These are phyloP conservation scores for Grammomys dolichurus DNA, from an alignment of 2,113 vertebrate genomes.

Conservation along the genomic window DNA sequence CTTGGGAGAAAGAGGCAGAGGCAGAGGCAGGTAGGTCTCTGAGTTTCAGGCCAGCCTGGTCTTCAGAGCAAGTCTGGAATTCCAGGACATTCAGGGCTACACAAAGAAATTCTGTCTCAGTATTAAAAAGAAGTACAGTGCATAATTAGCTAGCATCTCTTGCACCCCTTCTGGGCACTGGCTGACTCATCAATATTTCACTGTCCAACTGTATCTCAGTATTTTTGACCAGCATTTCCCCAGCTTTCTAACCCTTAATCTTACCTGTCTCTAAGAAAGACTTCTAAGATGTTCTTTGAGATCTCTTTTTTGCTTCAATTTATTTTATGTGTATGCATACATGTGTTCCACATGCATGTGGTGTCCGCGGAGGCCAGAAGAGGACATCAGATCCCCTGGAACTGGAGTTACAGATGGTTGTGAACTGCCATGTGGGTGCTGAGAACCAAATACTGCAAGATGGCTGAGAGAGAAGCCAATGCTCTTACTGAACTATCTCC, in stretches of 20 bases:
- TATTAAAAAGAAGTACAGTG: not conserved
- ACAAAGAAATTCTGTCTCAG: not conserved
- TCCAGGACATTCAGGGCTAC: not conserved
- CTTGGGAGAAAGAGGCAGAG: not conserved
- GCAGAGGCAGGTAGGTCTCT: not conserved
- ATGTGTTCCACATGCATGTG: not conserved
- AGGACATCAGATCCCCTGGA: not conserved
- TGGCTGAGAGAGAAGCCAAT: not conserved
- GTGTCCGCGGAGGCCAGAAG: not conserved
- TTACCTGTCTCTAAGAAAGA: not conserved
- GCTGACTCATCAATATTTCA: not conserved
- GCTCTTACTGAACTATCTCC: not conserved
- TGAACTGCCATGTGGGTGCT: not conserved
- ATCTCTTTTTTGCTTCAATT: not conserved
- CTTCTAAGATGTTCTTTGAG: not conserved
- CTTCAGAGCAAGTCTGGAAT: not conserved
- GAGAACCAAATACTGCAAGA: not conserved
- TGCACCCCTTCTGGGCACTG: no score
- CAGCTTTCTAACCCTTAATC: not conserved
- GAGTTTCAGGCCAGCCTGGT: not conserved
- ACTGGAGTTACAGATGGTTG: not conserved
- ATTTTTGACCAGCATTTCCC: not conserved
- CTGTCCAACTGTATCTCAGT: not conserved
- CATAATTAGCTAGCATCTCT: not conserved
- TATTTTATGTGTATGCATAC: not conserved